phyloP scores from a whole-genome alignment of 2,113 vertebrate genomes.

The Hippocampus mohnikei region DNA sequence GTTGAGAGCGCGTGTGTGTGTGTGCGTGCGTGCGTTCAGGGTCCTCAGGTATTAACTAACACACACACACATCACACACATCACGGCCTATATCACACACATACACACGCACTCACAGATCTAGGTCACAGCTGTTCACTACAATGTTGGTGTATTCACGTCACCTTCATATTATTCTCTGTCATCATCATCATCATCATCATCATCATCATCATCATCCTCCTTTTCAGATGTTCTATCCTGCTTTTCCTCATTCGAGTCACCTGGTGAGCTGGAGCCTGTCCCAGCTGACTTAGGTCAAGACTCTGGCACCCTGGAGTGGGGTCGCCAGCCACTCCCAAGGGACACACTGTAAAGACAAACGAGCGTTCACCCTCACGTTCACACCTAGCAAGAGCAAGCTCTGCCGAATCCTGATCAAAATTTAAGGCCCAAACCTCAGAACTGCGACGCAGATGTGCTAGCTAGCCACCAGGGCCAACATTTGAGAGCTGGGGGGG shows the following conservation, averaged over 20 bases:
- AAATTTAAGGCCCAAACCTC: too few relatives aligned
- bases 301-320: not conserved
- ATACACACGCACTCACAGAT: slow-evolving; percentile 46
- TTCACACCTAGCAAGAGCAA: too few relatives aligned
- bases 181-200: not conserved
- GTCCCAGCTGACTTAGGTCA: not conserved
- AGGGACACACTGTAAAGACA: too few relatives aligned
- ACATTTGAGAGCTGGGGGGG: too few relatives aligned
- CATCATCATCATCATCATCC: too few relatives aligned
- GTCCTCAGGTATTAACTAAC: slow-evolving; percentile 15
- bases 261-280: not conserved
- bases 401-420: too few relatives aligned
- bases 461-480: too few relatives aligned
- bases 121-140: slow-evolving; percentile 78
- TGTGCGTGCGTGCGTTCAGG: not conserved
- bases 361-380: too few relatives aligned
- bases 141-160: slow-evolving; percentile 53
- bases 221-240: not conserved
- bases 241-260: not conserved
- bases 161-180: slow-evolving; percentile 32
- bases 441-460: too few relatives aligned
- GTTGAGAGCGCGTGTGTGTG: slow-evolving; percentile 5
- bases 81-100: slow-evolving; percentile 23
- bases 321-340: not conserved
- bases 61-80: slow-evolving; percentile 6